Percentiles rank a stretch among this genome's conserved stretches.
These are phyloP conservation scores for Glossosoma conforme DNA, from an alignment of 1,140 invertebrate species.

Conservation along the genomic window DNA sequence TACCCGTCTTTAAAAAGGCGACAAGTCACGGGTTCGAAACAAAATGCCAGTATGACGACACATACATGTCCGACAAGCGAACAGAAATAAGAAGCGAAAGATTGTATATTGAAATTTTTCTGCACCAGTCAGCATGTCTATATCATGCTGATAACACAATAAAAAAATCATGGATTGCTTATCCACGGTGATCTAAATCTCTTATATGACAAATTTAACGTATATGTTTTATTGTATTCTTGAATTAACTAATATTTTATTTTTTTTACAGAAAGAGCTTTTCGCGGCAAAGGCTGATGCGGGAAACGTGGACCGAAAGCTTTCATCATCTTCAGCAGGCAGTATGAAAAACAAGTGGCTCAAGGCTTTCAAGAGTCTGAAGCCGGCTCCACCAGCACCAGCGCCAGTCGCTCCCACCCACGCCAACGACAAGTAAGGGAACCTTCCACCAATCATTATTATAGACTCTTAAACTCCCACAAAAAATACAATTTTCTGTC, in stretches of 20 bases:
- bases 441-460: background rate
- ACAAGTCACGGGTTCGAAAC: too few relatives aligned
- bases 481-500: too few relatives aligned
- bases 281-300: constrained; percentile 70
- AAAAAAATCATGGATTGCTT: too few relatives aligned
- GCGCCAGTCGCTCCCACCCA: constrained; percentile 28
- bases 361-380: constrained; percentile 93
- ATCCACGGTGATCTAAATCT: constrained; percentile 1
- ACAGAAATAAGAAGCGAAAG: too few relatives aligned
- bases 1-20: too few relatives aligned
- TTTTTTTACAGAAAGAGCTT: constrained; percentile 77
- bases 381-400: constrained; percentile 64
- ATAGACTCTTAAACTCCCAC: too few relatives aligned
- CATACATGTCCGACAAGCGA: too few relatives aligned
- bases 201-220: background rate
- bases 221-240: background rate
- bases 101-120: too few relatives aligned
- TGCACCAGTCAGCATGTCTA: too few relatives aligned
- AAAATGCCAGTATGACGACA: too few relatives aligned
- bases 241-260: constrained; percentile 25
- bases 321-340: constrained; percentile 78
- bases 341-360: constrained; percentile 97
- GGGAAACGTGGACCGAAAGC: constrained; percentile 71
- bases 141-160: too few relatives aligned
- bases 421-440: constrained; percentile 50